phyloP scores from a whole-genome alignment of 2,797 vertebrate genomes.

The Myotis findleyi region DNA sequence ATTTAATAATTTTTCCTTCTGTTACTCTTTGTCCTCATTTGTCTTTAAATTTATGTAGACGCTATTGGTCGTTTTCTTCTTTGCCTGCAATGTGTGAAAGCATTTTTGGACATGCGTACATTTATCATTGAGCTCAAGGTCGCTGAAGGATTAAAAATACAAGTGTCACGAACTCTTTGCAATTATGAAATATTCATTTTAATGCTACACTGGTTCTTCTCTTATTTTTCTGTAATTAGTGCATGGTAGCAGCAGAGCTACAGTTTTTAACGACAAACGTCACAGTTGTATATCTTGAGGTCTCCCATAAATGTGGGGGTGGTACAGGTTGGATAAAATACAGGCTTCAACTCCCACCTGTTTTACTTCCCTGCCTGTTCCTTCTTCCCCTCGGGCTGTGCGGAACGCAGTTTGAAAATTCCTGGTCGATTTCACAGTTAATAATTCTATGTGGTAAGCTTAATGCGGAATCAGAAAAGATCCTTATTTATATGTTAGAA shows the following conservation, averaged over 20 bases:
- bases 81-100: background rate
- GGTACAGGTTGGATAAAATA: background rate
- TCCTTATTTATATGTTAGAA: background rate
- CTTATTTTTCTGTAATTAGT: background rate
- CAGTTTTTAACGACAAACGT: background rate
- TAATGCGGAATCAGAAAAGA: background rate
- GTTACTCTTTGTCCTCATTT: constrained; percentile 18
- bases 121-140: background rate
- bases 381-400: background rate
- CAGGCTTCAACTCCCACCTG: background rate
- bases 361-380: background rate
- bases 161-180: background rate
- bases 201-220: background rate
- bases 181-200: background rate
- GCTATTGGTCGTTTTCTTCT: background rate
- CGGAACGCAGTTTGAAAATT: background rate
- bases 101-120: background rate
- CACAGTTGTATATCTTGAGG: background rate
- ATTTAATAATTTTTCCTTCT: background rate
- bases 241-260: background rate
- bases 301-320: background rate
- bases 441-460: background rate
- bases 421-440: background rate
- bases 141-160: background rate
- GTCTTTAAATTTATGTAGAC: background rate